Evolutionary conservation across 1,140 invertebrate species (phyloP), one percentile per base, ranked within the genome.

Genomic region (Leptopilina clavipes): DNA sequence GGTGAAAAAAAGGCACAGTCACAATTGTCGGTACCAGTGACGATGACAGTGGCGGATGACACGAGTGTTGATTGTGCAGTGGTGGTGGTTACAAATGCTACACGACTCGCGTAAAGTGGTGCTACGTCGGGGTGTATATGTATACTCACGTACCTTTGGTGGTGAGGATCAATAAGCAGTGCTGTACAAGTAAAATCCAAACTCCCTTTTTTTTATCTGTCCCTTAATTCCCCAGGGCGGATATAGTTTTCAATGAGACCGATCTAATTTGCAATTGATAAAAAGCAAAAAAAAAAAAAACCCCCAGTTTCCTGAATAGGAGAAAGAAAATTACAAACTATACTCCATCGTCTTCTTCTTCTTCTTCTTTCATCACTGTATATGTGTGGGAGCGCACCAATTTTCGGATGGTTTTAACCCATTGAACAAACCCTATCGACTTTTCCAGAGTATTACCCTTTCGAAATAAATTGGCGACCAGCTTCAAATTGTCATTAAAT

Each of bases 81-180:
- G 59, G 59, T 65, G 19, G 59, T 65, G 22, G 25, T 65, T 65
- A 65, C 59, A 65, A n/a, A 65, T 65, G 59, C 59, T 65, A 65
- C 59, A 54, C 59, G 10, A 44, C 72, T 73, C 54, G 74, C 72
- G 72, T 52, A 71, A 73, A 80, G 78, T 83, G 80, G 80, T 78
- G 80, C 80, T 76, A 82, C 79, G 79, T 79, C 72, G 76, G 54
- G 59, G 74, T 74, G 77, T 82, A 77, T 70, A 80, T 77, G 82
- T 81, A 81, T 76, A 81, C 76, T 76, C 76, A 74, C 76, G 77
- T 74, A 79, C 71, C 73, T 77, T 80, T 72, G 45, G 76, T 80
- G 72, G 76, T 81, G 84, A 83, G 76, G 84, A 86, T 84, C 83
- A 84, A 86, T 86, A 86, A 82, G 82, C 83, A 84, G 82, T 82